Percentiles rank a stretch among this genome's conserved stretches.
Evolutionary conservation across 2,113 vertebrate species (phyloP).

Genomic region (Osmerus eperlanus): DNA sequence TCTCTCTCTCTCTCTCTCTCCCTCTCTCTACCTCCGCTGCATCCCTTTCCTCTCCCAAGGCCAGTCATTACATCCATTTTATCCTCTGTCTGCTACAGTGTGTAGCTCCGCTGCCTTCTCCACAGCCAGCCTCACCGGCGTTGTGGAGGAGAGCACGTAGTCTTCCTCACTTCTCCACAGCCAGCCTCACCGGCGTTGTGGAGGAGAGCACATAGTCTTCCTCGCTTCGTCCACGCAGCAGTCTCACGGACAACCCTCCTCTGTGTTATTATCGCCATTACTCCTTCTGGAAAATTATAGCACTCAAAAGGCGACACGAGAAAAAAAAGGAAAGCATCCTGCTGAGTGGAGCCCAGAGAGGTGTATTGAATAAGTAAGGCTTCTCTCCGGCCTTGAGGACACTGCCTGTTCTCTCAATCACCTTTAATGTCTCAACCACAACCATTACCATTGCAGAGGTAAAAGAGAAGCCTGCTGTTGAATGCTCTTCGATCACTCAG

Average conservation of each 20-base stretch:
- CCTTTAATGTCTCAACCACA: background rate
- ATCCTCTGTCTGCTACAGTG: constrained; percentile 4
- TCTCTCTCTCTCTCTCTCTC: constrained; percentile 6
- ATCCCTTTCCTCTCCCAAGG: background rate
- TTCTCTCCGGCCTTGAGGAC: background rate
- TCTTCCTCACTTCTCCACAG: background rate
- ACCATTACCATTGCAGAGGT: background rate
- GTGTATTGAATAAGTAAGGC: constrained; percentile 1
- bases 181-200: too few relatives aligned
- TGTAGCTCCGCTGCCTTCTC: background rate
- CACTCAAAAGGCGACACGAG: background rate
- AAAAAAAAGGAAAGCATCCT: background rate
- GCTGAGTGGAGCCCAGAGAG: background rate
- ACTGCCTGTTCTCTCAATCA: background rate
- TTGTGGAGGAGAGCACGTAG: background rate
- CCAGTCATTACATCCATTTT: background rate
- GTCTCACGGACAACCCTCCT: background rate
- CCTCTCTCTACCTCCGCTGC: constrained; percentile 1
- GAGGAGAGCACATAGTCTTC: background rate
- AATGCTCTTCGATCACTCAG: constrained; percentile 1
- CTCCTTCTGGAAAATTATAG: background rate
- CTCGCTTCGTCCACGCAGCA: background rate
- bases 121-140: background rate
- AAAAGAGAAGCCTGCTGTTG: background rate
- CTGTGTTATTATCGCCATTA: background rate